A percentile compares a stretch with the other conserved stretches of the same genome.
These are phyloP conservation scores for Microctonus brassicae DNA, from an alignment of 2,888 invertebrate species.

Conservation along the genomic window DNA sequence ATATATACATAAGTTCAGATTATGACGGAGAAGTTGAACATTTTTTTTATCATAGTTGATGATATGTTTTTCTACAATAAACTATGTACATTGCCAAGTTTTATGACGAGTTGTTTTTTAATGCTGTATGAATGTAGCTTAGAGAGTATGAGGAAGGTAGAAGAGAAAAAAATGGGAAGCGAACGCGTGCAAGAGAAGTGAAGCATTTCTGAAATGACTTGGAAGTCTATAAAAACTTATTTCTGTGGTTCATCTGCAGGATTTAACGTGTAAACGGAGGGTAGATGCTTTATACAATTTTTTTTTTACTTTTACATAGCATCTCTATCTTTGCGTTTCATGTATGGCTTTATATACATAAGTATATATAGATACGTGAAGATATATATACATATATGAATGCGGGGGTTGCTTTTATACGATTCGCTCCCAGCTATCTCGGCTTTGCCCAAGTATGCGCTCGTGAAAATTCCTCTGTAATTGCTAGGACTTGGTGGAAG, in stretches of 20 bases:
- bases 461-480: conserved; percentile 28
- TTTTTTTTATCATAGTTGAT: neutral
- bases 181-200: neutral
- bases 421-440: conserved; percentile 11
- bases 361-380: too few relatives aligned
- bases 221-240: conserved; percentile 7
- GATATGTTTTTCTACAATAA: neutral
- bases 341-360: too few relatives aligned
- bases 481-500: conserved; percentile 11
- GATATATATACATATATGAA: neutral
- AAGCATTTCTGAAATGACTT: neutral
- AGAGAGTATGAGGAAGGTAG: neutral
- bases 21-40: neutral
- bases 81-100: neutral
- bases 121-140: neutral
- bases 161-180: neutral
- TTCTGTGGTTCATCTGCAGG: conserved; percentile 18
- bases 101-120: neutral
- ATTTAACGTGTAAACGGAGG: neutral
- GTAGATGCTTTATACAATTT: neutral
- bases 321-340: neutral
- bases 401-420: neutral
- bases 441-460: conserved; percentile 6
- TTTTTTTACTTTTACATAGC: neutral
- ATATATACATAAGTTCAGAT: too few relatives aligned